A percentile compares a stretch with the other conserved stretches of the same genome.
phyloP scores from a whole-genome alignment of 2,113 vertebrate genomes.

The Tautogolabrus adspersus region DNA sequence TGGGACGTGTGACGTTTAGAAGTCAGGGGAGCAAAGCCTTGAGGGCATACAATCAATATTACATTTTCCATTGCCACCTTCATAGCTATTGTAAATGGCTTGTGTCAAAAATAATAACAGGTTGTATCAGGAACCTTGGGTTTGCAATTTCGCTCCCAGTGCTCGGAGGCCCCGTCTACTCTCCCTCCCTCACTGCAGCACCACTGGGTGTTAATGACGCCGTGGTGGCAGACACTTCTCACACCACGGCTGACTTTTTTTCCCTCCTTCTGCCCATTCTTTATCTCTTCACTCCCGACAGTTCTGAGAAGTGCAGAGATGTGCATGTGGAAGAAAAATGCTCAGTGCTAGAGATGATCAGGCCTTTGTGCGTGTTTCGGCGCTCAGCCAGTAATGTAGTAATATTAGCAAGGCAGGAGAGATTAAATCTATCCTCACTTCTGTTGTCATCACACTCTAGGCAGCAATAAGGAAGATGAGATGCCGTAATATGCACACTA shows the following conservation, averaged over 20 bases:
- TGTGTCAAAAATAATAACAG: conserved; percentile 91
- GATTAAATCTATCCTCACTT: conserved; percentile 71
- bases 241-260: conserved; percentile 60
- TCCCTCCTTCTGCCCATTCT: conserved; percentile 48
- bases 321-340: conserved; percentile 50
- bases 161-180: conserved; percentile 78
- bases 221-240: conserved; percentile 74
- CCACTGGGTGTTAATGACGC: conserved; percentile 79
- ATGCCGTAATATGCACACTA: conserved; percentile 61
- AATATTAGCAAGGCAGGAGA: conserved; percentile 61
- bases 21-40: conserved; percentile 84
- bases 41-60: conserved; percentile 88
- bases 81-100: conserved; percentile 89
- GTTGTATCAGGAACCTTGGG: conserved; percentile 88
- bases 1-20: conserved; percentile 77
- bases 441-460: conserved; percentile 72
- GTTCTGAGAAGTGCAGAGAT: conserved; percentile 44
- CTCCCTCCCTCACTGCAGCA: conserved; percentile 65
- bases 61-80: conserved; percentile 89
- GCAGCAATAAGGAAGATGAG: conserved; percentile 73
- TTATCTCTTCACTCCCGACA: conserved; percentile 72
- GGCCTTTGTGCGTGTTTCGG: conserved; percentile 59
- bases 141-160: conserved; percentile 85
- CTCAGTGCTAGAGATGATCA: conserved; percentile 57
- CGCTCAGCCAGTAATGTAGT: conserved; percentile 47